Conservation (phyloP, 2,797 vertebrate genomes). For the Serranus cabrilla region DNA sequence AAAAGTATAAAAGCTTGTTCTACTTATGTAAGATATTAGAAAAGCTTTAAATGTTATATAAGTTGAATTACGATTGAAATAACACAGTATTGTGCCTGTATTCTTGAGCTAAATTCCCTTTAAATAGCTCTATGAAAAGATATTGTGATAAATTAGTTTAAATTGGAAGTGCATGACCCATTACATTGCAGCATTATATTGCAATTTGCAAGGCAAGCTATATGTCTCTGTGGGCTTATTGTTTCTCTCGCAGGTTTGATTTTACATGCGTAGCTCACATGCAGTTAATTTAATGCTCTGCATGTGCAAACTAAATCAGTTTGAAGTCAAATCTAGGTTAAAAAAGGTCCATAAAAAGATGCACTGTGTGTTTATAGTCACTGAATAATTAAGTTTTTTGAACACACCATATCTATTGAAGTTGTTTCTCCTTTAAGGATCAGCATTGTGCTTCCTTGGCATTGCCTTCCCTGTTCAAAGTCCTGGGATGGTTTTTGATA, state of each 20-base stretch:
- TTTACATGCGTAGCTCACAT: background rate
- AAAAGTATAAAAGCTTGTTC: background rate
- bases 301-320: background rate
- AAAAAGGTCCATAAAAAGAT: background rate
- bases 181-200: background rate
- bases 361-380: background rate
- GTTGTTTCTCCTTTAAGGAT: constrained; percentile 54
- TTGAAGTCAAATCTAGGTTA: background rate
- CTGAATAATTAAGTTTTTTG: constrained; percentile 9
- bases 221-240: background rate
- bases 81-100: fast-evolving
- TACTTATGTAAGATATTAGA: fast-evolving
- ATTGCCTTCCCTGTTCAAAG: constrained; percentile 69
- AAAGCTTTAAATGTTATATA: background rate
- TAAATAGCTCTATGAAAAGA: background rate
- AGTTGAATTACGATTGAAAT: background rate
- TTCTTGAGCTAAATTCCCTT: background rate
- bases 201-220: background rate
- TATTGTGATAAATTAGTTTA: background rate
- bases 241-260: background rate
- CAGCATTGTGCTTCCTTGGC: constrained; percentile 14
- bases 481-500: constrained; percentile 63
- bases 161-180: constrained; percentile 26
- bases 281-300: background rate
- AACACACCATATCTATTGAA: background rate